Base-by-base conservation (phyloP, 2,797 vertebrate genomes). In the Kryptopterus vitreolus region DNA sequence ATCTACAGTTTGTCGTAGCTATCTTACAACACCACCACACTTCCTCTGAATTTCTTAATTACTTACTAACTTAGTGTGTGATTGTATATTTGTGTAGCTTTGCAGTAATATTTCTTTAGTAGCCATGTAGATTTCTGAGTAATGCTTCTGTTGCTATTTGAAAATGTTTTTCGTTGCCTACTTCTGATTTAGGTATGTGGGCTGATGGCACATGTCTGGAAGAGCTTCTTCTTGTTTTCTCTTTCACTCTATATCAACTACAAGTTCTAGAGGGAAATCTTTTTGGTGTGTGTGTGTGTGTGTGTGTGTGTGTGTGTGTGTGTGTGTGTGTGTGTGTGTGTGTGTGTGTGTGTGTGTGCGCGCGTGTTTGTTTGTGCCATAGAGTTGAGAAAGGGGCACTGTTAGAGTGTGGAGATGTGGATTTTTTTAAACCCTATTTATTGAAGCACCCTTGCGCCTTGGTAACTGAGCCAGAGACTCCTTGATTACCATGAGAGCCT, bases 91-190 rank as follows among this genome's bases (percentile, higher is more conserved):
- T 38, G 78, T 48, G 15, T 65, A 73, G 24, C 29, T 59, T 81
- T 76, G 20, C 76, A 68, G 77, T 69, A 59, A 72, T 82, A 86
- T 81, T 84, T 72, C 83, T 77, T 81, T 81, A 83, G 85, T 74
- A 84, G 79, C 81, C 24, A 31, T 76, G 69, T 79, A 29, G 69
- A 29, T 55, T 35, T 74, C 22, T 78, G 15, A 33, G 70, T 86
- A 59, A 71, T 78, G 33, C 35, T 74, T 69, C 72, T 75, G 50
- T 71, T 71, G 62, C 69, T 68, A 65, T 62, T 52, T 43, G 18
- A 48, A 76, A 50, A 62, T 53, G 53, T 55, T n/a, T 81, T 61
- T 70, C 29, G 0, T 7, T 76, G 55, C 57, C 24, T 81, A 46
- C 65, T 22, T 70, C 55, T 77, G 66, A 20, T 24, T 63, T 33